A percentile compares a stretch with the other conserved stretches of the same genome.
Conservation (phyloP, 92 coral and sea anemone species). For the Paragorgia papillata region DNA sequence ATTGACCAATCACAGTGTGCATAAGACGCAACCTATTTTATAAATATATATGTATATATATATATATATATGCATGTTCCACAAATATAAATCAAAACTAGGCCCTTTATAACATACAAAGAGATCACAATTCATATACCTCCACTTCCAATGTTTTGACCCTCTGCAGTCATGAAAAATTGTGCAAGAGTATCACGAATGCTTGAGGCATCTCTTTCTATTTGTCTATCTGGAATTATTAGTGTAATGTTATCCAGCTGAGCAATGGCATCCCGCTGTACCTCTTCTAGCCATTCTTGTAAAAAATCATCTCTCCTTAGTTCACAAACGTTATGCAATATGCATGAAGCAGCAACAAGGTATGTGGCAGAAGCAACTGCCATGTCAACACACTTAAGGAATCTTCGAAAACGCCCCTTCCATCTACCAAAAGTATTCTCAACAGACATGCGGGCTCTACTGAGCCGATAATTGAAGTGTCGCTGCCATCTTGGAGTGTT, state of each 20-base stretch:
- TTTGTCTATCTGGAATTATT: conserved; percentile 8
- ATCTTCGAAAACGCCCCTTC: conserved; percentile 47
- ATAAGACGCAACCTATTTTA: too few species aligned
- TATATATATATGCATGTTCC: too few species aligned
- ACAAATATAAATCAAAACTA: too few species aligned
- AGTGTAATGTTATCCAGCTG: conserved; percentile 43
- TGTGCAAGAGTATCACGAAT: conserved; percentile 38
- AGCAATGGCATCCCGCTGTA: conserved; percentile 31
- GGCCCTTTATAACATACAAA: conserved; percentile 9
- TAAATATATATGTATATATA: too few species aligned
- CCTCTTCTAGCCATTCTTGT: conserved; percentile 36
- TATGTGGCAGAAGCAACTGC: conserved; percentile 43
- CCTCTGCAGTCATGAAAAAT: conserved; percentile 44
- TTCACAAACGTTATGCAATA: conserved; percentile 55
- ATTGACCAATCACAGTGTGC: too few species aligned
- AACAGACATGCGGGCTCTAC: conserved; percentile 47
- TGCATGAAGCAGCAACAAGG: conserved; percentile 55
- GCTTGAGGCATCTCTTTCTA: conserved; percentile 46
- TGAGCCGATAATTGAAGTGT: conserved; percentile 49
- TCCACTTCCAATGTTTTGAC: conserved; percentile 41
- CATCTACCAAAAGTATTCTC: conserved; percentile 56
- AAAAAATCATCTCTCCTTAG: conserved; percentile 52
- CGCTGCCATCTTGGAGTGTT: conserved; percentile 51
- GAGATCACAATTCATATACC: neutral
- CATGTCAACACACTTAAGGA: conserved; percentile 49